phyloP scores from a whole-genome alignment of 2,797 vertebrate species.

The Lates japonicus region DNA sequence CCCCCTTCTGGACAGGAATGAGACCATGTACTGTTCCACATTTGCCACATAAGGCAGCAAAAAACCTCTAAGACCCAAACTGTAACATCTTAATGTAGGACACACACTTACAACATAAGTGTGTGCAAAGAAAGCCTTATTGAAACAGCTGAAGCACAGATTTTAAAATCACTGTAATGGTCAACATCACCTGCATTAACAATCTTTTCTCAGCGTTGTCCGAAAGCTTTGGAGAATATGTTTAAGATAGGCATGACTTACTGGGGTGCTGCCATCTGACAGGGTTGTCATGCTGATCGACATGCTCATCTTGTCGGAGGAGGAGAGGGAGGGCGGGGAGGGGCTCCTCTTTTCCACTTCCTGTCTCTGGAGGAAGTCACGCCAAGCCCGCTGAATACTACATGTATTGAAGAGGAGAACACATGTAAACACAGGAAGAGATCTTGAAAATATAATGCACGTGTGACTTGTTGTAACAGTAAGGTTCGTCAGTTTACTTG shows the following conservation, averaged over 20 bases:
- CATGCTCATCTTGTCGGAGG: conserved; percentile 94
- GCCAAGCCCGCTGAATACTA: conserved; percentile 95
- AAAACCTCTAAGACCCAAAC: neutral
- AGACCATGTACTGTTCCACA: neutral
- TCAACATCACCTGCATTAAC: neutral
- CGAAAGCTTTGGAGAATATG: neutral
- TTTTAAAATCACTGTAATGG: neutral
- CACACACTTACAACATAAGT: neutral
- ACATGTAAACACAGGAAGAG: neutral
- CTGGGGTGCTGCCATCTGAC: conserved; percentile 93
- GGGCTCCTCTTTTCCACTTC: conserved; percentile 91
- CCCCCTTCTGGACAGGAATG: conserved; percentile 68
- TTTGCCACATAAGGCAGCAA: conserved; percentile 4
- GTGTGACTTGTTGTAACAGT: neutral
- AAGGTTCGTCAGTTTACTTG: neutral
- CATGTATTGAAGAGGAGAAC: neutral
- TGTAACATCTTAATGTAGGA: neutral
- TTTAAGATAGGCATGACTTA: conserved; percentile 82
- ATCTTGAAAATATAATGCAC: neutral
- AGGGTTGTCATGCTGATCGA: conserved; percentile 96
- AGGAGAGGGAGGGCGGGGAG: conserved; percentile 88
- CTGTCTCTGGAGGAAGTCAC: conserved; percentile 90
- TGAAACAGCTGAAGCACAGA: neutral
- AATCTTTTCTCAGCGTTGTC: neutral
- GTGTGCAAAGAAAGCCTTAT: neutral